A percentile compares a stretch with the other conserved stretches of the same genome.
Conservation (phyloP, 2,888 invertebrate species). For the Standfussiana lucernea region DNA sequence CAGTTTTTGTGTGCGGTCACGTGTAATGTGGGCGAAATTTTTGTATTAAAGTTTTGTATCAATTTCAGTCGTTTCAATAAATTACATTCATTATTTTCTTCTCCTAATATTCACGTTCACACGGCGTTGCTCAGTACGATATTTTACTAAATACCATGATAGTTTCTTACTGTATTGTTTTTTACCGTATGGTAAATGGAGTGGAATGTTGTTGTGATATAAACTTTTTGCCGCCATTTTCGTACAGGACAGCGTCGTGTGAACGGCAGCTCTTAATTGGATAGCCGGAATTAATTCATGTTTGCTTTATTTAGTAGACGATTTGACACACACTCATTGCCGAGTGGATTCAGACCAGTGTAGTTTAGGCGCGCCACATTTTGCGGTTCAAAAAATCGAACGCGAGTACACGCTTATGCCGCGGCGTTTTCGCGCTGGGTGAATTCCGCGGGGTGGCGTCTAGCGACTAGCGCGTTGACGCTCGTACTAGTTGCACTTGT, state of each 20-base stretch:
- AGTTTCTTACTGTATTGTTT: not conserved
- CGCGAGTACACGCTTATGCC: not conserved
- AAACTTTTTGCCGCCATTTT: not conserved
- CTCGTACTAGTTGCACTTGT: not conserved
- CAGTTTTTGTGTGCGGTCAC: not conserved
- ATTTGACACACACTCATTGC: not conserved
- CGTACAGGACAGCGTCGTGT: not conserved
- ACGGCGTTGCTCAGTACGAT: not conserved
- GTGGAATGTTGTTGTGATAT: not conserved
- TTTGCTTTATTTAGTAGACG: not conserved
- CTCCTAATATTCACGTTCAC: not conserved
- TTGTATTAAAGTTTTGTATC: not conserved
- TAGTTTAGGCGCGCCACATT: not conserved
- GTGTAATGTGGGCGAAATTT: not conserved
- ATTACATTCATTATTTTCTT: not conserved
- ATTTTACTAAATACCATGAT: not conserved
- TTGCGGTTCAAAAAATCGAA: not conserved
- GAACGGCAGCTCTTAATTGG: not conserved
- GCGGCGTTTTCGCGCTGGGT: not conserved
- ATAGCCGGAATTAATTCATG: not conserved
- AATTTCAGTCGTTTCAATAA: not conserved
- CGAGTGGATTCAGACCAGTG: not conserved
- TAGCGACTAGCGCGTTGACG: not conserved
- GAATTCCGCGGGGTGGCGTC: not conserved
- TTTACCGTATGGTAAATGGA: not conserved